phyloP scores from a whole-genome alignment of 1,140 invertebrate genomes.

The Augochlora pura region DNA sequence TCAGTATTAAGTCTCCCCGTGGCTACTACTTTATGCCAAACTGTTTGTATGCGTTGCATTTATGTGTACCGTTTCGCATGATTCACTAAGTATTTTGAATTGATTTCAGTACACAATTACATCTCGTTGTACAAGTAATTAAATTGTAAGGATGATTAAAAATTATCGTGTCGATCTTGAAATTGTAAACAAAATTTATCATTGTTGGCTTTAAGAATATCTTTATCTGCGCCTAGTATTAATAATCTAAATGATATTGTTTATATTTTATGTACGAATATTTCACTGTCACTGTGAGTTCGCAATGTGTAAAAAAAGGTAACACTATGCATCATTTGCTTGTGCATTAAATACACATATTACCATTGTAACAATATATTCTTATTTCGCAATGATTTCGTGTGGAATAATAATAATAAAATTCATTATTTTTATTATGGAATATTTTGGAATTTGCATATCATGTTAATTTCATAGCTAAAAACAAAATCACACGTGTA shows the following conservation, averaged over 20 bases:
- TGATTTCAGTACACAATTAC: not conserved
- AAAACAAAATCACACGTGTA: not conserved
- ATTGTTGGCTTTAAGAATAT: slow-evolving; percentile 48
- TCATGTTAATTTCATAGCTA: slow-evolving; percentile 25
- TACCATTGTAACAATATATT: slow-evolving; percentile 8
- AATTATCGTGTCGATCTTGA: slow-evolving; percentile 10
- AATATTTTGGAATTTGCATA: not conserved
- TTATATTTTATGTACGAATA: slow-evolving; percentile 19
- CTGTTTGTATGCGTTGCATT: slow-evolving; percentile 4
- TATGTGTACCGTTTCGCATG: not conserved
- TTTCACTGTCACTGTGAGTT: slow-evolving; percentile 12
- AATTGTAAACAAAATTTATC: slow-evolving; percentile 39
- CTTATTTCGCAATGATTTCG: slow-evolving; percentile 8
- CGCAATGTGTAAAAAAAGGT: slow-evolving; percentile 17
- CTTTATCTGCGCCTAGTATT: slow-evolving; percentile 39
- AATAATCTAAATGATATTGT: slow-evolving; percentile 22
- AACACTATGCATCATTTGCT: slow-evolving; percentile 21
- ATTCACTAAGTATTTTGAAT: not conserved
- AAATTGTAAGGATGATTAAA: slow-evolving; percentile 6
- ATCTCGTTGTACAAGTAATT: slow-evolving; percentile 1
- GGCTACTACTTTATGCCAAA: slow-evolving; percentile 18
- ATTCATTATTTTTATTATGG: not conserved
- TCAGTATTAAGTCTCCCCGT: slow-evolving; percentile 45
- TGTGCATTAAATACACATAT: slow-evolving; percentile 11
- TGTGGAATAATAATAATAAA: slow-evolving; percentile 4